phyloP scores from a whole-genome alignment of 1,140 invertebrate species.

The Sesamia nonagrioides region DNA sequence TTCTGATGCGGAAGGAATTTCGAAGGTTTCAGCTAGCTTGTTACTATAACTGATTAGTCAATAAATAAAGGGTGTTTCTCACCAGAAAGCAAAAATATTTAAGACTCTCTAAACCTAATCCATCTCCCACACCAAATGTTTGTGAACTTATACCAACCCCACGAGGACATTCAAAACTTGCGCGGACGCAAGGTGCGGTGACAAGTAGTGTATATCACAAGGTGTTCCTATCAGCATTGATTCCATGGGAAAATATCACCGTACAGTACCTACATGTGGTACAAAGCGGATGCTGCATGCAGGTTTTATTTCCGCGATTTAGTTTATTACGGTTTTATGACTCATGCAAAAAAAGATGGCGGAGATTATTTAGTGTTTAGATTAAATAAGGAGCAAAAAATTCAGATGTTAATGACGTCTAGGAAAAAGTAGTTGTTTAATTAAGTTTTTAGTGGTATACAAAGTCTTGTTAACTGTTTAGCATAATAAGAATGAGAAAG shows the following conservation, averaged over 20 bases:
- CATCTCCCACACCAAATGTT: too few species aligned
- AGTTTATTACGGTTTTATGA: slow-evolving; percentile 4
- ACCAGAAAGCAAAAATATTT: too few species aligned
- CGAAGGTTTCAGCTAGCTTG: too few species aligned
- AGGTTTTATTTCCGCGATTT: slow-evolving; percentile 40
- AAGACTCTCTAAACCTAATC: neutral
- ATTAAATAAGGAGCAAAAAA: neutral
- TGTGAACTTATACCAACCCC: neutral
- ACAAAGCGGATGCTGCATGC: slow-evolving; percentile 5
- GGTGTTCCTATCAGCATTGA: slow-evolving; percentile 33
- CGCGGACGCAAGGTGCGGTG: slow-evolving; percentile 57
- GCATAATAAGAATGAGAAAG: too few species aligned
- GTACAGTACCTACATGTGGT: slow-evolving; percentile 9
- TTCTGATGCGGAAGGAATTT: too few species aligned
- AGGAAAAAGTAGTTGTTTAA: neutral
- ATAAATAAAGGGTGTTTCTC: too few species aligned
- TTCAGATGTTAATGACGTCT: neutral
- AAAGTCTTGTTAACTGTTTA: neutral
- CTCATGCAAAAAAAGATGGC: neutral
- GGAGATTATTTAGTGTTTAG: neutral
- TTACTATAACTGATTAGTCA: too few species aligned
- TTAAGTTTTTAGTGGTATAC: neutral
- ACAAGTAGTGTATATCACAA: slow-evolving; percentile 57
- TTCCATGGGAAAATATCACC: slow-evolving; percentile 51
- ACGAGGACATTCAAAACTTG: slow-evolving; percentile 49